Percentiles rank a stretch among this genome's conserved stretches.
Evolutionary conservation across 2,113 vertebrate genomes (phyloP).

Genomic region (Sander lucioperca): DNA sequence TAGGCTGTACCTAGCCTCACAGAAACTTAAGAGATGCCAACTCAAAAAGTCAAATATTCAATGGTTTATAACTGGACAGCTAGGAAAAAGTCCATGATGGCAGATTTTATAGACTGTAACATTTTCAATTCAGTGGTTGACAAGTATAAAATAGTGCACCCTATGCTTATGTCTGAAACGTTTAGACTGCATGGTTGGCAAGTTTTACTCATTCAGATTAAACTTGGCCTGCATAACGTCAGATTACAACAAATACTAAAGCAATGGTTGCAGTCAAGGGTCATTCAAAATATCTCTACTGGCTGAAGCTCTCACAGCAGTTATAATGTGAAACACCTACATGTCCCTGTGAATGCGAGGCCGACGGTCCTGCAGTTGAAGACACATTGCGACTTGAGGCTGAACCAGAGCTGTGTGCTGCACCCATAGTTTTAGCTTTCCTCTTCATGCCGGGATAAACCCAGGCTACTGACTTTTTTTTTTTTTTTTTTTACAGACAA

Average conservation of each 20-base stretch:
- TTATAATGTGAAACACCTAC: background rate
- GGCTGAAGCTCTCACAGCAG: background rate
- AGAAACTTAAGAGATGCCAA: background rate
- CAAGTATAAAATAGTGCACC: background rate
- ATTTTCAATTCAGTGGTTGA: background rate
- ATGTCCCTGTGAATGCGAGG: background rate
- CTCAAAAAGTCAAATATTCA: no score
- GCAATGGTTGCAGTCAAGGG: no score
- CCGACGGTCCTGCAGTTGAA: background rate
- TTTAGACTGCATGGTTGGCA: background rate
- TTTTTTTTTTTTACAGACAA: no score
- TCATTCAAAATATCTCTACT: no score
- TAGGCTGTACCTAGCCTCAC: background rate
- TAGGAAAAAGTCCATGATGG: background rate
- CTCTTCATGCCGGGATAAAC: slow-evolving; percentile 40
- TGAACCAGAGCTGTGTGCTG: slow-evolving; percentile 14
- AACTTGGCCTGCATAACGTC: background rate
- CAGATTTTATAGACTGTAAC: no score
- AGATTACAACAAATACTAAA: background rate
- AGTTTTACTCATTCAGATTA: background rate
- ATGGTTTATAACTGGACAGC: no score
- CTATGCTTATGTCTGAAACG: background rate
- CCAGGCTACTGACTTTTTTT: background rate
- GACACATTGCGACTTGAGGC: fast-evolving
- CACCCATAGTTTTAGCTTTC: slow-evolving; percentile 48